A percentile compares a stretch with the other conserved stretches of the same genome.
Conservation (phyloP, 2,113 vertebrate genomes). For the Gymnocephalus cernua region DNA sequence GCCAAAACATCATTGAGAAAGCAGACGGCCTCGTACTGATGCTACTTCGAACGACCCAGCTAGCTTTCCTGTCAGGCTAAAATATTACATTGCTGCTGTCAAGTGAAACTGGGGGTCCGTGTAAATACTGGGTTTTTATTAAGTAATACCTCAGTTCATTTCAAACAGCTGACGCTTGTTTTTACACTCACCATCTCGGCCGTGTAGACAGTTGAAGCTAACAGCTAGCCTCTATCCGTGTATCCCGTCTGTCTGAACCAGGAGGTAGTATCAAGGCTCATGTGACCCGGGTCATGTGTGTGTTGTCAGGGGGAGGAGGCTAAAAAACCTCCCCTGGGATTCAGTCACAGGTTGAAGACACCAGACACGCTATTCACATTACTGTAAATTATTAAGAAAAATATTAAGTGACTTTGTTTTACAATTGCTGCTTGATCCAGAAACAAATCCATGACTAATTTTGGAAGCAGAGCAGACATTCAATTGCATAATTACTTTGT, state of each 20-base stretch:
- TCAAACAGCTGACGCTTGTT: background rate
- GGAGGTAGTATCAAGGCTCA: slow-evolving; percentile 57
- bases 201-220: slow-evolving; percentile 77
- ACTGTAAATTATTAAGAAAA: no score
- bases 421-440: no score
- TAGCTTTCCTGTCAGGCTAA: slow-evolving; percentile 52
- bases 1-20: slow-evolving; percentile 1
- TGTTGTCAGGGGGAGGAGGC: background rate
- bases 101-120: rapidly evolving
- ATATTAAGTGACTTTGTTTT: no score
- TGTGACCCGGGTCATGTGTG: slow-evolving; percentile 72
- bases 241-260: slow-evolving; percentile 58
- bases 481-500: no score
- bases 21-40: slow-evolving; percentile 56
- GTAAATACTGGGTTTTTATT: background rate
- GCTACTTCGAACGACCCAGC: slow-evolving; percentile 47
- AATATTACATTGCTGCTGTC: background rate
- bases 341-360: no score
- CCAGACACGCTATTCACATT: no score
- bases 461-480: no score
- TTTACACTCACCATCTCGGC: slow-evolving; percentile 79
- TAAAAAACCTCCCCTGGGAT: background rate
- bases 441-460: no score
- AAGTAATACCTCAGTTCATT: background rate
- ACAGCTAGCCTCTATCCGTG: slow-evolving; percentile 68